Percentiles rank a stretch among this genome's conserved stretches.
phyloP scores from a whole-genome alignment of 2,113 vertebrate species.

The Epinephelus lanceolatus region DNA sequence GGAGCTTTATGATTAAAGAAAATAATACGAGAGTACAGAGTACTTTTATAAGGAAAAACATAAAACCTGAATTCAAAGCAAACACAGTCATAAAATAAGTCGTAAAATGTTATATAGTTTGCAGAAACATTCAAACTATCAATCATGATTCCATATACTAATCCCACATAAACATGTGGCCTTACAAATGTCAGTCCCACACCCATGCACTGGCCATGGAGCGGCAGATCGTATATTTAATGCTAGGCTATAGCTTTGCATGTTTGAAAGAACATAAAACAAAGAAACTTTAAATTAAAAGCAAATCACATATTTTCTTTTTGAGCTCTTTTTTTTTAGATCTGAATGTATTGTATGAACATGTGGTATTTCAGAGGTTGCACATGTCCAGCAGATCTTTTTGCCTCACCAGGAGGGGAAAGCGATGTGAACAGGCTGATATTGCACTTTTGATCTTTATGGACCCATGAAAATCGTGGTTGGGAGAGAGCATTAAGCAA shows the following conservation, averaged over 20 bases:
- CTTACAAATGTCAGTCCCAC: background rate
- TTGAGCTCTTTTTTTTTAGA: background rate
- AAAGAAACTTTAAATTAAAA: background rate
- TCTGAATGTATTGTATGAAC: background rate
- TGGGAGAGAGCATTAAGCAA: conserved; percentile 46
- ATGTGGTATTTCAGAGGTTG: background rate
- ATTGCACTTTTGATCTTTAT: conserved; percentile 48
- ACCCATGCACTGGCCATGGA: too few relatives aligned
- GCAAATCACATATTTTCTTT: background rate
- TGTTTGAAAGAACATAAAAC: background rate
- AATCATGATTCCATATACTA: too few relatives aligned
- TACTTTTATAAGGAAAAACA: too few relatives aligned
- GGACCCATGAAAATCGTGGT: conserved; percentile 32
- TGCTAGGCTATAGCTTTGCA: background rate
- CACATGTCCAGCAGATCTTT: background rate
- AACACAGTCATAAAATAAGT: too few relatives aligned
- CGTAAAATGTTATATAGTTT: background rate
- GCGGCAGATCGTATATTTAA: background rate
- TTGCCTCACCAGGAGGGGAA: background rate
- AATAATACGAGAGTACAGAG: too few relatives aligned
- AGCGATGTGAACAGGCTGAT: conserved; percentile 22
- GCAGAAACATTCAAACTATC: background rate
- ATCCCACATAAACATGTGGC: background rate
- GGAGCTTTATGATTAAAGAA: too few relatives aligned
- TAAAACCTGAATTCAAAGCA: too few relatives aligned